These are phyloP conservation scores for Tipula vernalis DNA, from an alignment of 2,888 invertebrate genomes.

Conservation along the genomic window DNA sequence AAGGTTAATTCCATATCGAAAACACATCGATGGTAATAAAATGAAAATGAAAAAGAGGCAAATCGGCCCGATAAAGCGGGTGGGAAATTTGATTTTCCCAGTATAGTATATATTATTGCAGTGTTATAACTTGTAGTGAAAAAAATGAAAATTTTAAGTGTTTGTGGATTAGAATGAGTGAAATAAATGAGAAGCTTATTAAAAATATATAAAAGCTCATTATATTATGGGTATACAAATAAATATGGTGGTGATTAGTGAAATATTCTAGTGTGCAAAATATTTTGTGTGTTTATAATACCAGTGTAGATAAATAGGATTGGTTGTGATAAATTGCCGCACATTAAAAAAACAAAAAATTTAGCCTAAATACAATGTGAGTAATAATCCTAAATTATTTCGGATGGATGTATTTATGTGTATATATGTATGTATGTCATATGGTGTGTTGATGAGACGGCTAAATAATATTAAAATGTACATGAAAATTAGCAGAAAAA, in stretches of 20 bases:
- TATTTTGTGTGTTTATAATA: not conserved
- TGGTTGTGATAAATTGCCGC: not conserved
- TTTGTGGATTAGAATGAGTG: not conserved
- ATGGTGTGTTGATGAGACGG: not conserved
- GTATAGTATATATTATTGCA: not conserved
- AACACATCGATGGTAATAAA: not conserved
- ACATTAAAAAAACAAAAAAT: not conserved
- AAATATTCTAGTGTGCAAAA: not conserved
- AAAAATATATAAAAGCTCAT: not conserved
- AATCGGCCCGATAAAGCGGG: not conserved
- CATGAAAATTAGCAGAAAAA: not conserved
- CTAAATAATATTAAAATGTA: not conserved
- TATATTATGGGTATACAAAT: too few relatives aligned
- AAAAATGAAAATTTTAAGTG: not conserved
- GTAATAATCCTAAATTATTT: not conserved
- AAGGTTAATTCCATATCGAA: not conserved
- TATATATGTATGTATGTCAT: not conserved
- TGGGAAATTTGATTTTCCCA: not conserved
- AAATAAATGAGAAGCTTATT: not conserved
- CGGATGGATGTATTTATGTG: not conserved
- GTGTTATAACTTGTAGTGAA: not conserved
- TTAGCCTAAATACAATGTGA: not conserved
- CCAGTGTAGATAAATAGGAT: not conserved
- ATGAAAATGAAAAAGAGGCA: not conserved
- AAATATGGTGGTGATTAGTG: not conserved